Percentiles rank a stretch among this genome's conserved stretches.
Conservation (phyloP, 2,113 vertebrate genomes). For the Serinus canaria region DNA sequence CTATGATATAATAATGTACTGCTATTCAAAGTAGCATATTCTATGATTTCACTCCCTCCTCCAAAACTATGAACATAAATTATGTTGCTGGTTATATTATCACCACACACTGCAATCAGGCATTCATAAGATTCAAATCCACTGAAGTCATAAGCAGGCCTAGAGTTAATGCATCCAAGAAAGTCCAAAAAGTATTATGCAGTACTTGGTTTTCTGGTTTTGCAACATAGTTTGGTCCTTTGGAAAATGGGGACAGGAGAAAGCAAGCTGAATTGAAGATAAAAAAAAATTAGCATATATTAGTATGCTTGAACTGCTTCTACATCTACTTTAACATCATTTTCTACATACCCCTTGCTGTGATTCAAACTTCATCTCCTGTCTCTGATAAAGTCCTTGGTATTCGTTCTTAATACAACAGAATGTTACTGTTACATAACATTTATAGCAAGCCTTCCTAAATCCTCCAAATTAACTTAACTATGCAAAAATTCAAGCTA, state of each 20-base stretch:
- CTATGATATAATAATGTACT: neutral
- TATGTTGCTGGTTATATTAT: constrained; percentile 5
- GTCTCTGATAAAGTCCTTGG: neutral
- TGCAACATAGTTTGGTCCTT: constrained; percentile 21
- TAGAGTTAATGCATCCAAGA: neutral
- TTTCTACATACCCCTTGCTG: neutral
- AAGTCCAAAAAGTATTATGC: constrained; percentile 6
- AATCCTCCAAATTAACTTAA: constrained; percentile 55
- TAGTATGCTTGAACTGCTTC: neutral
- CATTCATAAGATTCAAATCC: constrained; percentile 41
- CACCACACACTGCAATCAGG: neutral
- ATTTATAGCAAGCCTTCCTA: constrained; percentile 46
- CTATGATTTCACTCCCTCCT: neutral
- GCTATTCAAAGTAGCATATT: neutral
- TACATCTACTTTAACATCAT: neutral
- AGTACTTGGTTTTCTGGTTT: constrained; percentile 57
- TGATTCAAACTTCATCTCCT: neutral
- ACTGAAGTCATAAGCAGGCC: constrained; percentile 25
- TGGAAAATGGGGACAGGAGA: neutral
- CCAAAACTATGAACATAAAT: constrained; percentile 31
- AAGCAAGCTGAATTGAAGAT: neutral
- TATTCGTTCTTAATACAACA: neutral
- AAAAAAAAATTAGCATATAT: neutral
- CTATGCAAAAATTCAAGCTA: constrained; percentile 60
- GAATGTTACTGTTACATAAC: constrained; percentile 27